These are phyloP conservation scores for Casuarius casuarius DNA, from an alignment of 2,113 vertebrate species.

Conservation along the genomic window DNA sequence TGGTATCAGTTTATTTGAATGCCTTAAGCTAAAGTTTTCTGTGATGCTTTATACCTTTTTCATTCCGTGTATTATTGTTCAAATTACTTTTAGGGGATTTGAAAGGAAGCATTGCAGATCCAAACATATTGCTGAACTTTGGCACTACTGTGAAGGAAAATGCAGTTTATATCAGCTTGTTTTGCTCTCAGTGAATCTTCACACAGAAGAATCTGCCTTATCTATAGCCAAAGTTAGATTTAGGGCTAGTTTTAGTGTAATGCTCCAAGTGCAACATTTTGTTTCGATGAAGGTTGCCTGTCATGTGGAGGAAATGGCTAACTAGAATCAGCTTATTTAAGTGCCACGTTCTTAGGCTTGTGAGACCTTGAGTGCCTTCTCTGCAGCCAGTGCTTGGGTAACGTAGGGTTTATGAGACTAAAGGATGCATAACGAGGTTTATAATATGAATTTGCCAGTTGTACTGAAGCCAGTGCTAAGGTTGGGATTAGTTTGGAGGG, in stretches of 20 bases:
- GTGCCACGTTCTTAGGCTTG: background rate
- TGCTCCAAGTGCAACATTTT: background rate
- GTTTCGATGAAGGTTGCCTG: conserved; percentile 20
- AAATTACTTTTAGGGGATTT: conserved; percentile 1
- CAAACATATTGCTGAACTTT: conserved; percentile 20
- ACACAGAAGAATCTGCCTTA: background rate
- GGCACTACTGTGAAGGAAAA: background rate
- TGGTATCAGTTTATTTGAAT: background rate
- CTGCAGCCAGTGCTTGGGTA: background rate
- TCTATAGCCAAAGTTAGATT: conserved; percentile 3
- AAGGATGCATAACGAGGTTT: background rate
- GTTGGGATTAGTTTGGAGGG: conserved; percentile 15
- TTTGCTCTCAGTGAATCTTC: conserved; percentile 31
- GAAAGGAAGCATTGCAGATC: background rate
- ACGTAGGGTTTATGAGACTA: conserved; percentile 27
- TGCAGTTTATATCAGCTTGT: background rate
- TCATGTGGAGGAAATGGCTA: conserved; percentile 11
- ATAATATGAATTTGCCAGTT: conserved; percentile 23
- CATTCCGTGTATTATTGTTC: background rate
- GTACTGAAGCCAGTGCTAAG: conserved; percentile 15
- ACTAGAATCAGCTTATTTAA: conserved; percentile 6
- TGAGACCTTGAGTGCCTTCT: background rate
- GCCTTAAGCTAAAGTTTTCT: background rate
- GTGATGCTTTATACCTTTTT: background rate
- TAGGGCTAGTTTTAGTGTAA: background rate